Evolutionary conservation across 2,113 vertebrate genomes (phyloP), one percentile per base, ranked within the genome.

Genomic region (Mola mola): DNA sequence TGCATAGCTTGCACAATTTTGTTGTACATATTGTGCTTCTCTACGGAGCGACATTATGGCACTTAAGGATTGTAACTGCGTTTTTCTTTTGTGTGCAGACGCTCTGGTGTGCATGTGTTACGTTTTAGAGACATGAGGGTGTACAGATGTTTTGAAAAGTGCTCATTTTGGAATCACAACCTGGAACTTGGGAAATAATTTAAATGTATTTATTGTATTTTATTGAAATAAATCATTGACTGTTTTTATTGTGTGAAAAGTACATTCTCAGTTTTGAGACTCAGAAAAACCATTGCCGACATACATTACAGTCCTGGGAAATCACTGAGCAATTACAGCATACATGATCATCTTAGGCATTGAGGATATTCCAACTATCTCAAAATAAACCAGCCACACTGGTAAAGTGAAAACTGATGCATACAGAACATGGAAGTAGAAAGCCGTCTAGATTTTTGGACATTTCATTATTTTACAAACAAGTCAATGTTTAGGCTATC

Each of bases 1-100:
- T 85, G 89, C 91, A 87, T 89, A 90, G 91, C 91, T 92, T 91
- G 91, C 90, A 79, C 89, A 93, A 44, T 89, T 90, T 91, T 90
- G 93, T 89, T 94, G 95, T 95, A 96, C 95, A 96, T 95, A 95
- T 92, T 96, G 95, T 95, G 96, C 94, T 95, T 95, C 94, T 93
- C 85, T 92, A 92, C 93, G 94, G 94, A 95, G 92, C 94, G 84
- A 95, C 93, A 93, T 90, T 88, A 85, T 69, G 86, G 89, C 90
- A 88, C 85, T 0, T 66, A 84, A 75, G 10, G 78, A 90, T 62
- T 92, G 66, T 82, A 88, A 87, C 60, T 81, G 78, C 60, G 74
- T 47, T 80, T 38, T 73, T 69, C 50, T 50, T n/a, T n/a, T 69
- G 72, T 59, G 74, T 63, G 74, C 44, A 38, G 43, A 50, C 51